A percentile compares a stretch with the other conserved stretches of the same genome.
Conservation (phyloP, 2,113 vertebrate genomes). For the Phalacrocorax aristotelis region DNA sequence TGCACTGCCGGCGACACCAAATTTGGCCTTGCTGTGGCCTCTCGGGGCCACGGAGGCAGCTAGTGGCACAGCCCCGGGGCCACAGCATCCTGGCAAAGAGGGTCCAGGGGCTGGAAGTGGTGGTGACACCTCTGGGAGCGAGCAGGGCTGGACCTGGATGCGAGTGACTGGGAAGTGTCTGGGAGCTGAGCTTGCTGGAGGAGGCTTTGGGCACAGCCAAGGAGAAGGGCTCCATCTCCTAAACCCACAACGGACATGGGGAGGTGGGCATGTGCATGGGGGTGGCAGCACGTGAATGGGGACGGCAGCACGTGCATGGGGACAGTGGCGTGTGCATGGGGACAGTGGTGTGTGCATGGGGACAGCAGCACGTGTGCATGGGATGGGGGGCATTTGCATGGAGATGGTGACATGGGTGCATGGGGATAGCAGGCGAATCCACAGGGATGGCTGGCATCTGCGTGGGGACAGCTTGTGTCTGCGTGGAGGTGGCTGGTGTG, state of each 20-base stretch:
- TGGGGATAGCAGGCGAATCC: not conserved
- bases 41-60: rapidly evolving
- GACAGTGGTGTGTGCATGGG: not conserved
- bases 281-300: not conserved
- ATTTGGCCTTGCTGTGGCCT: not conserved
- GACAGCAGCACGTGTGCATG: too few relatives aligned
- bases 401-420: not conserved
- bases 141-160: not conserved
- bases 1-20: rapidly evolving
- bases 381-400: too few relatives aligned
- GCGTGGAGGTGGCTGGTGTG: not conserved
- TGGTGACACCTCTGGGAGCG: not conserved
- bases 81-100: rapidly evolving
- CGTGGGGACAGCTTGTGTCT: not conserved
- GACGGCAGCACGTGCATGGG: not conserved
- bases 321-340: not conserved
- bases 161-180: not conserved
- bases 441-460: not conserved
- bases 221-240: not conserved
- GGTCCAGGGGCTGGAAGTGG: not conserved
- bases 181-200: not conserved
- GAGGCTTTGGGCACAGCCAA: not conserved
- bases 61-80: not conserved
- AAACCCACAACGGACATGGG: not conserved
- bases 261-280: too few relatives aligned